These are phyloP conservation scores for Pampusana beccarii DNA, from an alignment of 2,113 vertebrate genomes.

Conservation along the genomic window DNA sequence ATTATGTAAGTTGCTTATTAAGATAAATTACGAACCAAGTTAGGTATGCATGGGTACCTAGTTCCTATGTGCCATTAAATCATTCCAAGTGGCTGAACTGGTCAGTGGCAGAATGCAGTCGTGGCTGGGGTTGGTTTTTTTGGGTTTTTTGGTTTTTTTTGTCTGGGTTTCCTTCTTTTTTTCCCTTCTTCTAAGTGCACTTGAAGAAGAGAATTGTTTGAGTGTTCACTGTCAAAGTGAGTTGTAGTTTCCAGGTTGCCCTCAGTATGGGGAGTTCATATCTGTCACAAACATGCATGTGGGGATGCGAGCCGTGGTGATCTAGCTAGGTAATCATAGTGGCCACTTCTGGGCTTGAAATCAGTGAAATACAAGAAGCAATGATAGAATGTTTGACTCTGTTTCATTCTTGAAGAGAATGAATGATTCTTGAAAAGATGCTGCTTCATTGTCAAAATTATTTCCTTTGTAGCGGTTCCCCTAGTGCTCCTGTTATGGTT, in stretches of 20 bases:
- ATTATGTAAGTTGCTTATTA: neutral
- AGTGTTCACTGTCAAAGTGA: neutral
- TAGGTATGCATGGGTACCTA: neutral
- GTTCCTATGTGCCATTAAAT: neutral
- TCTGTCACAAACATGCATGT: neutral
- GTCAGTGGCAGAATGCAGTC: neutral
- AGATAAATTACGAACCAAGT: neutral
- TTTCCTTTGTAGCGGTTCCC: neutral
- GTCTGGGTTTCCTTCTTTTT: neutral
- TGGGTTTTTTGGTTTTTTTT: neutral
- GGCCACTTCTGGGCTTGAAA: neutral
- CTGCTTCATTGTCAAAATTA: neutral
- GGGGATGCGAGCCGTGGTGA: neutral
- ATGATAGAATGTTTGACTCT: neutral
- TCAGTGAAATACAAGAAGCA: neutral
- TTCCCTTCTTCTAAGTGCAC: neutral
- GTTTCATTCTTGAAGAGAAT: neutral
- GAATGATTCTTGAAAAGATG: too few species aligned
- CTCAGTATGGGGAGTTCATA: neutral
- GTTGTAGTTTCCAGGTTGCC: neutral
- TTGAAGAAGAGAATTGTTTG: neutral
- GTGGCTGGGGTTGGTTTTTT: neutral
- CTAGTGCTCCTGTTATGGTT: neutral
- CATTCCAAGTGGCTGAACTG: conserved; percentile 7
- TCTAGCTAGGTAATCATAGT: neutral